phyloP scores from a whole-genome alignment of 2,113 vertebrate genomes.

The Brachirus orientalis region DNA sequence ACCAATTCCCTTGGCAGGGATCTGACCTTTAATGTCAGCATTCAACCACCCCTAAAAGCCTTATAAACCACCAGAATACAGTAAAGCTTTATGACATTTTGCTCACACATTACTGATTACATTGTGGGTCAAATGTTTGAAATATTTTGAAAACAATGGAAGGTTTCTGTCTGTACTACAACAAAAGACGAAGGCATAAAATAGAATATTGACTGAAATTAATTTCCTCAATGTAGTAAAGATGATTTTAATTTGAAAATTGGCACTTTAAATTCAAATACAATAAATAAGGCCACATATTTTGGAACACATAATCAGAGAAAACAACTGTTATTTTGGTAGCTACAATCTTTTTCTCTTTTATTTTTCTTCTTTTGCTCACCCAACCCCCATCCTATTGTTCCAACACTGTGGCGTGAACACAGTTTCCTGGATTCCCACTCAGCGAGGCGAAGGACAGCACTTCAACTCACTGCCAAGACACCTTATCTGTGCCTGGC shows the following conservation, averaged over 20 bases:
- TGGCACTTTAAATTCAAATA: too few relatives aligned
- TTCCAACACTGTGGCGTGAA: constrained; percentile 63
- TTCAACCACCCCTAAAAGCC: background rate
- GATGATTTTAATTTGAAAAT: too few relatives aligned
- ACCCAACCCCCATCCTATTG: constrained; percentile 62
- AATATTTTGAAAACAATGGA: too few relatives aligned
- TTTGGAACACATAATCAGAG: background rate
- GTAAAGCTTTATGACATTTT: background rate
- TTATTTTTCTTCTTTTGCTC: constrained; percentile 41
- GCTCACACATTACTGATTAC: too few relatives aligned
- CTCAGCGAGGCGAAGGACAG: constrained; percentile 72
- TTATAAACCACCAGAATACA: background rate
- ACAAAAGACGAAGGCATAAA: too few relatives aligned
- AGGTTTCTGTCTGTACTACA: too few relatives aligned
- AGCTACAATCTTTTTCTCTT: constrained; percentile 31
- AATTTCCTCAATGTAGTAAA: too few relatives aligned
- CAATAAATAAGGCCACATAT: too few relatives aligned
- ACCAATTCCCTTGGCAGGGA: background rate
- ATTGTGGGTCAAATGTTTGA: too few relatives aligned
- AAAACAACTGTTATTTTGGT: constrained; percentile 19
- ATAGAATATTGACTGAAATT: too few relatives aligned
- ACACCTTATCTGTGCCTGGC: constrained; percentile 78
- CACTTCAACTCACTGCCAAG: constrained; percentile 70
- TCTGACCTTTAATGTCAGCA: background rate
- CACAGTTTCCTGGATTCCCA: constrained; percentile 76